phyloP scores from a whole-genome alignment of 2,888 invertebrate genomes.

The Cybosia mesomella region DNA sequence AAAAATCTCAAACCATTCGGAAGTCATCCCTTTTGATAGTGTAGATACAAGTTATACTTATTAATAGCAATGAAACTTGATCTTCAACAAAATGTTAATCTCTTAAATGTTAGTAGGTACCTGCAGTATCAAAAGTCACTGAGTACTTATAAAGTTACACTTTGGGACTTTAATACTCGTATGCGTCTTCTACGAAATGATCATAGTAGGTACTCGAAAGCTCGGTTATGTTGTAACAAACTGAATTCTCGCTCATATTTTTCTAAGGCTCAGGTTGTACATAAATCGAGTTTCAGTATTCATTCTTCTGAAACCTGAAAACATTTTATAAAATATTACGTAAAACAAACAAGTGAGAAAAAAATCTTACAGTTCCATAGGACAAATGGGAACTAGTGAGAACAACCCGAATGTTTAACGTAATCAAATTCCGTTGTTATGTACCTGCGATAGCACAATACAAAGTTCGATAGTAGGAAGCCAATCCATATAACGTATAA shows the following conservation, averaged over 20 bases:
- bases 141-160: background rate
- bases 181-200: background rate
- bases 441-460: background rate
- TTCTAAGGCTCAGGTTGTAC: background rate
- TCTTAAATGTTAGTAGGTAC: too few relatives aligned
- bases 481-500: conserved; percentile 13
- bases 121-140: background rate
- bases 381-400: too few relatives aligned
- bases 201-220: background rate
- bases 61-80: too few relatives aligned
- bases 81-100: too few relatives aligned
- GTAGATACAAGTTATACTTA: too few relatives aligned
- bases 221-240: background rate
- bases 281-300: background rate
- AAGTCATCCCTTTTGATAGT: too few relatives aligned
- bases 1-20: too few relatives aligned
- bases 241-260: background rate
- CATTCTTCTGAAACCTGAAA: background rate
- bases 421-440: background rate
- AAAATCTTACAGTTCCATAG: too few relatives aligned
- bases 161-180: background rate
- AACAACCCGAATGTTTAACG: background rate
- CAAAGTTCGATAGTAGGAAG: background rate
- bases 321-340: background rate
- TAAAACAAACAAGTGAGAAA: background rate